Conservation (phyloP, 2,113 vertebrate species). For the Phrynocephalus versicolor region DNA sequence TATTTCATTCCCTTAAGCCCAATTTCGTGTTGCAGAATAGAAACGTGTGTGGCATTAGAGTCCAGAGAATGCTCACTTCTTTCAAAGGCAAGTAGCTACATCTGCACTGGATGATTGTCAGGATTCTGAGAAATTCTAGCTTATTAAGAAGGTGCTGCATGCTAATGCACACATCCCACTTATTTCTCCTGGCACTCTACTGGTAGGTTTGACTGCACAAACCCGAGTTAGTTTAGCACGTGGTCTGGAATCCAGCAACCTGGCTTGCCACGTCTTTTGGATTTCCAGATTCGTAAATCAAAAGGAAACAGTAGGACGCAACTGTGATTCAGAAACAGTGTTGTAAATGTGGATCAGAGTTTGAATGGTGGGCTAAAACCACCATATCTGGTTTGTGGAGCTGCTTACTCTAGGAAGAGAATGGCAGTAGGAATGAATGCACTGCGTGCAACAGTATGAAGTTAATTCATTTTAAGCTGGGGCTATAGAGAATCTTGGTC, state of each 20-base stretch:
- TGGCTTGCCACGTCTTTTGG: neutral
- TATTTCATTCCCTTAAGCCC: constrained; percentile 19
- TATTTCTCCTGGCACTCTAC: neutral
- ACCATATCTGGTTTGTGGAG: neutral
- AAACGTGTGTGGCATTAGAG: constrained; percentile 33
- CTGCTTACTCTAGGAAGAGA: neutral
- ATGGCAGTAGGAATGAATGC: neutral
- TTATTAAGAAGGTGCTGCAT: too few species aligned
- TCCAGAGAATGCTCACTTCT: neutral
- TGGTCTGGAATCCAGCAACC: neutral
- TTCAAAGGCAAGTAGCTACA: neutral
- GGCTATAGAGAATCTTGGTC: neutral
- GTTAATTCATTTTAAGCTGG: neutral
- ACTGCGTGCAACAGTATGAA: neutral
- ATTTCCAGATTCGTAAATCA: neutral
- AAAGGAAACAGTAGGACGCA: too few species aligned
- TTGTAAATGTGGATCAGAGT: neutral
- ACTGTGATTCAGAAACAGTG: neutral
- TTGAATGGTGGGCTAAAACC: neutral
- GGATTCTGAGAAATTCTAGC: too few species aligned
- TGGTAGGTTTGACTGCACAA: neutral
- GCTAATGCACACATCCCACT: neutral
- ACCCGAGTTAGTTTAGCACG: neutral
- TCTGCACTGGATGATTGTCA: too few species aligned
- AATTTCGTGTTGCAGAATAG: constrained; percentile 4